Evolutionary conservation across 2,797 vertebrate species (phyloP), one percentile per base, ranked within the genome.

Genomic region (Coregonus ussuriensis): DNA sequence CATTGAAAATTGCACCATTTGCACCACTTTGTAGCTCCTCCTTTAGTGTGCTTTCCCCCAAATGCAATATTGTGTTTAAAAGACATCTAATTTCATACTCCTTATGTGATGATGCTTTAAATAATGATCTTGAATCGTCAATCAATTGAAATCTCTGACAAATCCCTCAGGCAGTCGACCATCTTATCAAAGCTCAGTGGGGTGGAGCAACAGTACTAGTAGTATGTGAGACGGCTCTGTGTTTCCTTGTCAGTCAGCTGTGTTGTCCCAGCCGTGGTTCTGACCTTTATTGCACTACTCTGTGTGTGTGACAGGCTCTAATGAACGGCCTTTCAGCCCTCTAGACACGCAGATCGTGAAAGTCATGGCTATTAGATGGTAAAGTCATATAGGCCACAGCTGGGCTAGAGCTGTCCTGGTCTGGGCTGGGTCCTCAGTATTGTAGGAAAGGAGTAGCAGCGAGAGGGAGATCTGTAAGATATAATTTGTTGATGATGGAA

Each of bases 351-450:
- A 84, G 89, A 91, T 88, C 88, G 85, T 92, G 91, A 94, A 91
- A 91, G 93, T 93, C 91, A 93, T 85, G 88, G 87, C 88, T 92
- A 91, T 93, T 92, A 92, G 89, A 91, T 84, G 89, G 86, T 88
- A 84, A 91, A 90, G 86, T 81, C 85, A 9, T 16, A 1, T 66
- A 89, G 85, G 88, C 88, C 92, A 93, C 93, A 93, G 93, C 92
- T 94, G 91, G 91, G 85, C 86, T 74, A 3, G 37, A 6, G 37
- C 37, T 41, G 37, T 41, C 37, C 37, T 47, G 83, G 86, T 88
- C 80, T 86, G 85, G 83, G 33, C 54, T 62, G 53, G n/a, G 72
- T n/a, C 54, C 33, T 41, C 29, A 31, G 18, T 47, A 13, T 47
- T 47, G 41, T 47, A 13, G 3, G 41, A 47, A 47, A 13, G 41